These are phyloP conservation scores for Barbus barbus DNA, from an alignment of 2,113 vertebrate genomes.

Conservation along the genomic window DNA sequence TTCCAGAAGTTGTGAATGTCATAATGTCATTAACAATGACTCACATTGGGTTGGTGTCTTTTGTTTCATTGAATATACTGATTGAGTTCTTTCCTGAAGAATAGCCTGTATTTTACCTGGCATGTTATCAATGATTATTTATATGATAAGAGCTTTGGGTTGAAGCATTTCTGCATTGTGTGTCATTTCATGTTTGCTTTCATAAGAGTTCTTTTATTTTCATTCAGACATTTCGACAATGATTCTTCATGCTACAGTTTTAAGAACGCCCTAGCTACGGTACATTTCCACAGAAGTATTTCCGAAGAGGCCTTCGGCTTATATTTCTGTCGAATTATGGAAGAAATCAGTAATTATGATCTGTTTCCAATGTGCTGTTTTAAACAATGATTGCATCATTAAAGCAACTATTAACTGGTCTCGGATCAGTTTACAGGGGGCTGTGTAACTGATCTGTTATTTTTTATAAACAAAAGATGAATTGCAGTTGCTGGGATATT, in stretches of 20 bases:
- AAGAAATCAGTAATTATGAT: background rate
- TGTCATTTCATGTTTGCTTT: background rate
- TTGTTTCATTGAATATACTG: background rate
- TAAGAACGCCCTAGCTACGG: background rate
- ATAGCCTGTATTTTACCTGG: background rate
- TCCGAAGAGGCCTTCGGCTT: background rate
- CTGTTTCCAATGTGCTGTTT: background rate
- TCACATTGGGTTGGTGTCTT: background rate
- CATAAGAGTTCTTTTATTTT: background rate
- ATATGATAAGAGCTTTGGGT: background rate
- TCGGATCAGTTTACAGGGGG: background rate
- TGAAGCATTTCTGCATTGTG: background rate
- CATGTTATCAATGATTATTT: background rate
- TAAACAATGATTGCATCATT: background rate
- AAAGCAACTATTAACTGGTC: no score
- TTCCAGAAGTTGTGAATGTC: background rate
- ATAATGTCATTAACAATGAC: background rate
- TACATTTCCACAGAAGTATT: background rate
- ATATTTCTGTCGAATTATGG: background rate
- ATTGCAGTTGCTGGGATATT: background rate
- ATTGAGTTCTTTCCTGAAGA: background rate
- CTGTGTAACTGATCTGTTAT: background rate
- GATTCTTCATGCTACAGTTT: background rate
- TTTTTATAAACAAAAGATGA: background rate
- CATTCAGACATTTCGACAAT: background rate